Conservation (phyloP, 2,113 vertebrate genomes). For the Acrocephalus kingi region DNA sequence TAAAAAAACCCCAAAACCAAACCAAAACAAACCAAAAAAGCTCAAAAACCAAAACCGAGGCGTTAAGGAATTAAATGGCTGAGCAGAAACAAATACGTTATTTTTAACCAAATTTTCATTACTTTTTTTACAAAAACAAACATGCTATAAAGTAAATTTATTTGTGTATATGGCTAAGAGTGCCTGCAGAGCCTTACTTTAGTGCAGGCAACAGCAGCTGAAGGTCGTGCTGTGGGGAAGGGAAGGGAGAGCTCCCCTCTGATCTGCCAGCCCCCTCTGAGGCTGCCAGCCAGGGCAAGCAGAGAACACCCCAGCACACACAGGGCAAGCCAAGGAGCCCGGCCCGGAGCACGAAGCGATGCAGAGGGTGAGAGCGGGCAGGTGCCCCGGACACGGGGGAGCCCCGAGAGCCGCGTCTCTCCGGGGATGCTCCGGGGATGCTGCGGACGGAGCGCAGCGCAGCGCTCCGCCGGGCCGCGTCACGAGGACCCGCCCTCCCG, state of each 20-base stretch:
- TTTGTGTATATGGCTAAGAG: not conserved
- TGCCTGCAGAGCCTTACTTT: not conserved
- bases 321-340: not conserved
- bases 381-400: rapidly evolving
- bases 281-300: not conserved
- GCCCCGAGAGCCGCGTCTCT: not conserved
- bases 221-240: not conserved
- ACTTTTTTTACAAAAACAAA: not conserved
- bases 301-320: not conserved
- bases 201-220: rapidly evolving
- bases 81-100: not conserved
- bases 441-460: not conserved
- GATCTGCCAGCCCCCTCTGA: not conserved
- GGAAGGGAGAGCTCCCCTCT: too few species aligned
- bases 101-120: not conserved
- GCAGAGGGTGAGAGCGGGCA: rapidly evolving
- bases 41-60: too few species aligned
- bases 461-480: not conserved
- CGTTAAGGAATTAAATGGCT: not conserved
- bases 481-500: not conserved
- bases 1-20: not conserved
- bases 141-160: not conserved
- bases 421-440: not conserved
- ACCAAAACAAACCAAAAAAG: not conserved
- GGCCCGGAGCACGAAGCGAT: rapidly evolving